Evolutionary conservation across 2,888 invertebrate species (phyloP).

Genomic region (Hirtodrosophila trivittata): DNA sequence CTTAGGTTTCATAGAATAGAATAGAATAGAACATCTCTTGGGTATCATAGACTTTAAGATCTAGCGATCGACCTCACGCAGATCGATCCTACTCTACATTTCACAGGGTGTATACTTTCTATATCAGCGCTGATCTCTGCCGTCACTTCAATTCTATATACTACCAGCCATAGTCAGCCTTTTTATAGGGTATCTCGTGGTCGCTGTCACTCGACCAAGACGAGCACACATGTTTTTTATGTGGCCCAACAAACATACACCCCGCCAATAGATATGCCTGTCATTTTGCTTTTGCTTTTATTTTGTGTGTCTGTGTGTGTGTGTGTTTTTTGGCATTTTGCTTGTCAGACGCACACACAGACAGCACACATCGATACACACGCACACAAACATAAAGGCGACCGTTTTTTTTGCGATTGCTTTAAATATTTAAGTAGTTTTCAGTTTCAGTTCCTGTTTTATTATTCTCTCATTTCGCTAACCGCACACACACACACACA

Average conservation of each 20-base stretch:
- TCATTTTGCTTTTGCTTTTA: constrained; percentile 38
- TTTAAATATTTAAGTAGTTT: constrained; percentile 74
- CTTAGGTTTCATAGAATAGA: too few relatives aligned
- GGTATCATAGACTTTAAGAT: too few relatives aligned
- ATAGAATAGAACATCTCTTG: too few relatives aligned
- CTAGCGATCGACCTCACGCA: too few relatives aligned
- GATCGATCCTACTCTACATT: too few relatives aligned
- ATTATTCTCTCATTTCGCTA: constrained; percentile 60
- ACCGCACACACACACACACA: constrained; percentile 40
- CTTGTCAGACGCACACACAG: constrained; percentile 23
- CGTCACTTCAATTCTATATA: too few relatives aligned
- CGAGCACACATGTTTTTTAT: constrained; percentile 1
- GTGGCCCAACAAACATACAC: background rate
- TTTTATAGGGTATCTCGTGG: background rate
- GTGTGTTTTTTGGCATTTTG: constrained; percentile 18
- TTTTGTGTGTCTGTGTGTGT: constrained; percentile 3
- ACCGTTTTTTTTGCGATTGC: constrained; percentile 55
- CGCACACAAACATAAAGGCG: constrained; percentile 12
- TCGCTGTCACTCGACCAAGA: background rate
- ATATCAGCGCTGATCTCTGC: too few relatives aligned
- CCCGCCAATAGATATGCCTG: constrained; percentile 42
- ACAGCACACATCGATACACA: constrained; percentile 7
- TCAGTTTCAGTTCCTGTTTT: constrained; percentile 57
- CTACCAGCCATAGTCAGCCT: too few relatives aligned
- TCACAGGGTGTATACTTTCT: too few relatives aligned